Evolutionary conservation across 2,888 invertebrate genomes (phyloP).

Genomic region (Melinaea menophilus): DNA sequence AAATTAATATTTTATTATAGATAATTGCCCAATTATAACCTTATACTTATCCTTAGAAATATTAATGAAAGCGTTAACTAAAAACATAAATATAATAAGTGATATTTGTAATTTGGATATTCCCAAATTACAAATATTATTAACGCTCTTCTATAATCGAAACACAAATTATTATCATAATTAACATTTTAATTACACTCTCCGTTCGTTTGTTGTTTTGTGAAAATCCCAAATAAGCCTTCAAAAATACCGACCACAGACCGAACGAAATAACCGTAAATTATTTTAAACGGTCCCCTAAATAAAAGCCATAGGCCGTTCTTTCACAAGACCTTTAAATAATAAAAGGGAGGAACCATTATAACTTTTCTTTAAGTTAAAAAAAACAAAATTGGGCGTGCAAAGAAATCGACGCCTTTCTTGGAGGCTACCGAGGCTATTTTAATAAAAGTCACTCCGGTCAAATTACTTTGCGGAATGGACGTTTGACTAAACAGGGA

Average conservation of each 20-base stretch:
- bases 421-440: background rate
- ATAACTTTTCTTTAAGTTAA: slow-evolving; percentile 1
- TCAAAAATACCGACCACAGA: background rate
- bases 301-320: slow-evolving; percentile 2
- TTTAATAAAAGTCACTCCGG: slow-evolving; percentile 1
- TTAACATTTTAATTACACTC: background rate
- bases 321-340: background rate
- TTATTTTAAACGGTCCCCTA: slow-evolving; percentile 1
- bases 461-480: background rate
- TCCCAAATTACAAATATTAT: too few species aligned
- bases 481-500: too few species aligned
- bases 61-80: too few species aligned
- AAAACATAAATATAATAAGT: too few species aligned
- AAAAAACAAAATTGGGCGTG: slow-evolving; percentile 6
- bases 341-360: slow-evolving; percentile 5
- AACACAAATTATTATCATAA: too few species aligned
- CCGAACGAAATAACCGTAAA: slow-evolving; percentile 1
- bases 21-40: too few species aligned
- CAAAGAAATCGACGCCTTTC: background rate
- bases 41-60: too few species aligned
- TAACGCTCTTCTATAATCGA: too few species aligned
- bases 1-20: too few species aligned
- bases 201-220: background rate
- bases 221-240: background rate
- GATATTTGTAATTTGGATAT: too few species aligned